A percentile compares a stretch with the other conserved stretches of the same genome.
Evolutionary conservation across 1,140 invertebrate genomes (phyloP).

Genomic region (Musca vetustissima): DNA sequence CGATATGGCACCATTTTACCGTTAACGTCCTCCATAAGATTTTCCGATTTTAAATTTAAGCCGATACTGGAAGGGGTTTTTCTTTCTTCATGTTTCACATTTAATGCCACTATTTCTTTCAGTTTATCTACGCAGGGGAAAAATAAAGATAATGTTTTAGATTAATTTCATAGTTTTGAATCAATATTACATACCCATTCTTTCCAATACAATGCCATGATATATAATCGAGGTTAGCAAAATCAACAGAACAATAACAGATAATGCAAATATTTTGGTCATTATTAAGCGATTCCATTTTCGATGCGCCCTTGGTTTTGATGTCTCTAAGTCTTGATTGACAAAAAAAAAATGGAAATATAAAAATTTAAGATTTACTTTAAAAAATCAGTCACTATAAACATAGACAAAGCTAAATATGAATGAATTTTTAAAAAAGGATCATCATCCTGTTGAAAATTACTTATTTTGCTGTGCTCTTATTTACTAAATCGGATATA

Average conservation of each 20-base stretch:
- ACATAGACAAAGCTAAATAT: no score
- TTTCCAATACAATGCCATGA: constrained; percentile 42
- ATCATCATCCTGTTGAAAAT: no score
- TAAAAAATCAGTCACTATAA: no score
- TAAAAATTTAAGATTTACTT: no score
- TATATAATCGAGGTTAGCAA: constrained; percentile 41
- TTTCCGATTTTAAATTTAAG: neutral
- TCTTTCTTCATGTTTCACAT: constrained; percentile 15
- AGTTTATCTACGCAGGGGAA: constrained; percentile 19
- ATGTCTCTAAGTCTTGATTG: constrained; percentile 39
- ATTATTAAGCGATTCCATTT: constrained; percentile 28
- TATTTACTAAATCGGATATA: no score
- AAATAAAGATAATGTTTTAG: no score
- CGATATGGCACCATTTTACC: no score
- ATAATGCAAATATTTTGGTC: constrained; percentile 38
- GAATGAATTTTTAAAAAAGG: no score
- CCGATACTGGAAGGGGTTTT: constrained; percentile 1
- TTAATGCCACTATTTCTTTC: constrained; percentile 9
- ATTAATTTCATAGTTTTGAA: no score
- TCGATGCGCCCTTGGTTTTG: constrained; percentile 20
- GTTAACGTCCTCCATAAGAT: no score
- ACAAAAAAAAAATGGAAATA: constrained; percentile 26
- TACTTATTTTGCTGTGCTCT: no score
- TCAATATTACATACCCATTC: constrained; percentile 37
- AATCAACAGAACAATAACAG: constrained; percentile 34